Evolutionary conservation across 2,888 invertebrate species (phyloP).

Genomic region (Schizotus pectinicornis): DNA sequence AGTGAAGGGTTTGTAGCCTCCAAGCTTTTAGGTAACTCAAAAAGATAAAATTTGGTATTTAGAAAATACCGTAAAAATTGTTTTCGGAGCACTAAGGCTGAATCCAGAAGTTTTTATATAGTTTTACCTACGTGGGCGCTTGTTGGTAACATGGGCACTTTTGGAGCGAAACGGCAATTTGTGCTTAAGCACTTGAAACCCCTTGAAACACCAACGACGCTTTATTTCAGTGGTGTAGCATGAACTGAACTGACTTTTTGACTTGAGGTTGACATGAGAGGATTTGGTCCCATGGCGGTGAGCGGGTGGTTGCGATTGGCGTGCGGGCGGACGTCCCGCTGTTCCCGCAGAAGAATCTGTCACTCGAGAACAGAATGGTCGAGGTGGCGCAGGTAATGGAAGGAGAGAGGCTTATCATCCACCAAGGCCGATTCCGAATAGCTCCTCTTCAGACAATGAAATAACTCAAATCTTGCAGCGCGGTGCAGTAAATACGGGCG

Average conservation of each 20-base stretch:
- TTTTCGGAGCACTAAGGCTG: too few relatives aligned
- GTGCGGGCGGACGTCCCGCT: conserved; percentile 44
- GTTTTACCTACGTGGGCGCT: too few relatives aligned
- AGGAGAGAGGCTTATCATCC: conserved; percentile 15
- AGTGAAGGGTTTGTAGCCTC: too few relatives aligned
- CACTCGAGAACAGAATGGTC: conserved; percentile 5
- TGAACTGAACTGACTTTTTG: too few relatives aligned
- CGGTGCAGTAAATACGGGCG: conserved; percentile 47
- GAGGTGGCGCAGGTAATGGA: conserved; percentile 6
- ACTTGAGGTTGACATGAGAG: too few relatives aligned
- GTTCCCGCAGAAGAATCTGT: conserved; percentile 38
- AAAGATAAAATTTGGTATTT: too few relatives aligned
- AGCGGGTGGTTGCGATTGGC: conserved; percentile 42
- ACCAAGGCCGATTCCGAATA: conserved; percentile 40
- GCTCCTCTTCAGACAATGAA: conserved; percentile 48
- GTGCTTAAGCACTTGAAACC: too few relatives aligned
- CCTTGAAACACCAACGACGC: neutral
- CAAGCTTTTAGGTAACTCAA: too few relatives aligned
- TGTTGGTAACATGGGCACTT: too few relatives aligned
- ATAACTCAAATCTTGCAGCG: conserved; percentile 51
- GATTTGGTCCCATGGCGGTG: neutral
- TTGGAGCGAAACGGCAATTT: too few relatives aligned
- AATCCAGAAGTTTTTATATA: too few relatives aligned
- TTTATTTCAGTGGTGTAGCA: neutral
- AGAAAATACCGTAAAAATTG: too few relatives aligned